Percentiles rank a stretch among this genome's conserved stretches.
These are phyloP conservation scores for Aphaenogaster floridana DNA, from an alignment of 1,140 invertebrate species.

Conservation along the genomic window DNA sequence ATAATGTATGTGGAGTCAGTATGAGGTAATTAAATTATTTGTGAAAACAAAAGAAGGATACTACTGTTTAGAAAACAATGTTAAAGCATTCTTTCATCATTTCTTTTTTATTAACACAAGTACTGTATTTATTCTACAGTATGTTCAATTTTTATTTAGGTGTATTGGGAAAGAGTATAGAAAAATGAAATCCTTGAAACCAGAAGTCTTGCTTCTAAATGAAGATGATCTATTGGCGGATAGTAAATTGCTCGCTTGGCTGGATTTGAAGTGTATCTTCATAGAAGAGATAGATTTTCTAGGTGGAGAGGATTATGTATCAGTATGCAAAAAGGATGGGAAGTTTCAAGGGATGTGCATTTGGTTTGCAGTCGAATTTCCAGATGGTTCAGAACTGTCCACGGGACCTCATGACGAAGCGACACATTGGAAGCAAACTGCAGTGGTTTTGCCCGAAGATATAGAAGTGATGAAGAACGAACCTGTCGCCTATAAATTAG, in stretches of 20 bases:
- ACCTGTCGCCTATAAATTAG: constrained; percentile 87
- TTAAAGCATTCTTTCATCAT: not conserved
- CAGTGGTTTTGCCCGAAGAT: constrained; percentile 93
- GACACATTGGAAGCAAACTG: constrained; percentile 99
- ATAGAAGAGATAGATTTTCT: constrained; percentile 92
- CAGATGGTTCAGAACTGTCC: constrained; percentile 89
- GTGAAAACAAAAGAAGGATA: constrained; percentile 87
- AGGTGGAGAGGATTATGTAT: constrained; percentile 88
- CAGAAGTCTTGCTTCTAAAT: constrained; percentile 81
- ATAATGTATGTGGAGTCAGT: constrained; percentile 97
- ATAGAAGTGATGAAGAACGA: constrained; percentile 90
- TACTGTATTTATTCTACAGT: constrained; percentile 28
- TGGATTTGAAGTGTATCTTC: constrained; percentile 90
- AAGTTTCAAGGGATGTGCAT: constrained; percentile 95
- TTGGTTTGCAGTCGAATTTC: constrained; percentile 93
- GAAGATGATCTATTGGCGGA: constrained; percentile 85
- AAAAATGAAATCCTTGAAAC: constrained; percentile 78
- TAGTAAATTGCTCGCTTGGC: constrained; percentile 91
- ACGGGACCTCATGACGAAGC: constrained; percentile 91
- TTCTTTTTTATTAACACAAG: not conserved
- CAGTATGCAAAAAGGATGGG: constrained; percentile 87
- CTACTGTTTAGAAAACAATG: constrained; percentile 87
- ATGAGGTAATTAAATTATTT: constrained; percentile 92
- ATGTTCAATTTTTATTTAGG: constrained; percentile 70
- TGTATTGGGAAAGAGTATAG: constrained; percentile 79